A percentile compares a stretch with the other conserved stretches of the same genome.
Conservation (phyloP, 2,888 invertebrate species). For the Synanthedon formicaeformis region DNA sequence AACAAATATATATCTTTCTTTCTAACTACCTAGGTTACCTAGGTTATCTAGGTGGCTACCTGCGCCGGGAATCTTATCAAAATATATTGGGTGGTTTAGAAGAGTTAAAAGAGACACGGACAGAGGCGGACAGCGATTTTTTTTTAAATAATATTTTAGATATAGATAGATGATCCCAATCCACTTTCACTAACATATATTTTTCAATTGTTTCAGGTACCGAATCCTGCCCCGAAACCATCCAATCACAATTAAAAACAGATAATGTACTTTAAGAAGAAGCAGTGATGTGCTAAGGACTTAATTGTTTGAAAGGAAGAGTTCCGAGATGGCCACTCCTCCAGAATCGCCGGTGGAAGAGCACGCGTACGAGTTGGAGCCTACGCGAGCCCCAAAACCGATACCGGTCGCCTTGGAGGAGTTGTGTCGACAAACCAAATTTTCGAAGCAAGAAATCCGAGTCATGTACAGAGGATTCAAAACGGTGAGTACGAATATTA, state of each 20-base stretch:
- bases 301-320: background rate
- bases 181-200: background rate
- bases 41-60: no score
- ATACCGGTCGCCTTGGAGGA: slow-evolving; percentile 90
- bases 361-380: slow-evolving; percentile 87
- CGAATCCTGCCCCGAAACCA: slow-evolving; percentile 28
- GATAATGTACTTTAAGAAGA: background rate
- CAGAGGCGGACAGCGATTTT: no score
- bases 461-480: slow-evolving; percentile 98
- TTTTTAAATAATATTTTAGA: no score
- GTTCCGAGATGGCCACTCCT: slow-evolving; percentile 80
- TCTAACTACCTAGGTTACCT: no score
- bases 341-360: slow-evolving; percentile 90
- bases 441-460: slow-evolving; percentile 93
- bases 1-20: no score
- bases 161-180: no score
- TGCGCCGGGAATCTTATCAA: no score
- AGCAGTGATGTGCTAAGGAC: background rate
- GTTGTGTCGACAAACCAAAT: slow-evolving; percentile 92
- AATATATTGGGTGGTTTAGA: no score
- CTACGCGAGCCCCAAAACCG: slow-evolving; percentile 81
- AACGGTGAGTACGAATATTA: slow-evolving; percentile 74
- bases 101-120: no score
- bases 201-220: slow-evolving; percentile 29
- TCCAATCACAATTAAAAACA: slow-evolving; percentile 11